Evolutionary conservation across 2,797 vertebrate species (phyloP).

Genomic region (Hafferia zeledoni): DNA sequence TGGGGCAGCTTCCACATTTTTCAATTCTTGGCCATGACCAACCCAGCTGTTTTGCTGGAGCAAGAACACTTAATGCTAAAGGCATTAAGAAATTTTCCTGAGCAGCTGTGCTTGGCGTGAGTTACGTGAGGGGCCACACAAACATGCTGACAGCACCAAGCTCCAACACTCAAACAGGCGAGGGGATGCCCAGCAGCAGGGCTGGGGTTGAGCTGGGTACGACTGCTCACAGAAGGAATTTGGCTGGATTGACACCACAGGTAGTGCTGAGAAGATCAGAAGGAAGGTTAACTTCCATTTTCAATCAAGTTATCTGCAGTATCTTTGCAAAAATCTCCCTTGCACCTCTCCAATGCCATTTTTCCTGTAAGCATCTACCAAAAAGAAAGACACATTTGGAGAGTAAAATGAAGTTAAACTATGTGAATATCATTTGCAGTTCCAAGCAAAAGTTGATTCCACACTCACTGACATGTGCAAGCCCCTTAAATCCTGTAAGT

Average conservation of each 20-base stretch:
- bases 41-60: not conserved
- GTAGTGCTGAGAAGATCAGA: not conserved
- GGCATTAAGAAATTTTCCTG: not conserved
- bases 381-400: not conserved
- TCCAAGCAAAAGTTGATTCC: not conserved
- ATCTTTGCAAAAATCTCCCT: not conserved
- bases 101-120: accelerated
- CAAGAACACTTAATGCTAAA: not conserved
- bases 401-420: not conserved
- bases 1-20: not conserved
- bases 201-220: accelerated
- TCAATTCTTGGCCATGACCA: not conserved
- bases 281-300: not conserved
- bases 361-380: not conserved
- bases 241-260: not conserved
- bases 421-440: not conserved
- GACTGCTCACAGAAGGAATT: not conserved
- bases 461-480: accelerated
- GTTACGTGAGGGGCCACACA: not conserved
- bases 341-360: not conserved
- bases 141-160: not conserved
- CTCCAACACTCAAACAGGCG: not conserved
- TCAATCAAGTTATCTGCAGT: not conserved
- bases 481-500: not conserved
- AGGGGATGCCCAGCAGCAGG: not conserved